Evolutionary conservation across 2,888 invertebrate species (phyloP), one percentile per base, ranked within the genome.

Genomic region (Drosophila sordidapex): DNA sequence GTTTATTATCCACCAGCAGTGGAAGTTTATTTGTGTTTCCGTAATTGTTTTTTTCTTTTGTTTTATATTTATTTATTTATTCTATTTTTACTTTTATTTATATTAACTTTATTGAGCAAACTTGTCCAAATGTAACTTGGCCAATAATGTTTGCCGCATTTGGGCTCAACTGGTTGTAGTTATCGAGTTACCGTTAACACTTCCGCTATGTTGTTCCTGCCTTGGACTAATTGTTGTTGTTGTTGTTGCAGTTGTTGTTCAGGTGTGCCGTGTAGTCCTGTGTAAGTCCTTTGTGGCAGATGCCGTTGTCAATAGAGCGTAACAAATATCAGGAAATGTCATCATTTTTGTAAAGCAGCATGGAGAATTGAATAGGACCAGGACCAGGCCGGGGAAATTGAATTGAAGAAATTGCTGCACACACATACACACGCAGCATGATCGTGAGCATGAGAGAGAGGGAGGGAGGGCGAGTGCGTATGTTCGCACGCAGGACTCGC

Each of bases 281-380:
- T 61, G 51, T 38, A 57, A 54, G 70, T 63, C 63, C 65, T 76
- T 79, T 78, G 79, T 79, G 48, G 61, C 62, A 33, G 69, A 10
- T 58, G 74, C 82, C 67, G 78, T 81, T 83, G 71, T 64, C 72
- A 77, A 71, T 75, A 69, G 74, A 75, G 83, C 82, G 70, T 79
- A 77, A 89, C 89, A 91, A 89, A 87, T 84, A 84, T 85, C 91
- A 91, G 91, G 91, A 91, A 89, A 91, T 91, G 91, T 90, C 91
- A 90, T 89, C 87, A 89, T 81, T 87, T 71, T 71, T 74, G 71
- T 70, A 62, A 58, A 63, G 71, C 71, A 59, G 27, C 63, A 31
- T 11, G 31, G 73, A 40, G 65, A 66, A 65, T 53, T 65, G 64
- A 65, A 72, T 61, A 68, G 49, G 58, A 6, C 29, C 40, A 10